These are phyloP conservation scores for Meteorus cinctellus DNA, from an alignment of 2,888 invertebrate species.

Conservation along the genomic window DNA sequence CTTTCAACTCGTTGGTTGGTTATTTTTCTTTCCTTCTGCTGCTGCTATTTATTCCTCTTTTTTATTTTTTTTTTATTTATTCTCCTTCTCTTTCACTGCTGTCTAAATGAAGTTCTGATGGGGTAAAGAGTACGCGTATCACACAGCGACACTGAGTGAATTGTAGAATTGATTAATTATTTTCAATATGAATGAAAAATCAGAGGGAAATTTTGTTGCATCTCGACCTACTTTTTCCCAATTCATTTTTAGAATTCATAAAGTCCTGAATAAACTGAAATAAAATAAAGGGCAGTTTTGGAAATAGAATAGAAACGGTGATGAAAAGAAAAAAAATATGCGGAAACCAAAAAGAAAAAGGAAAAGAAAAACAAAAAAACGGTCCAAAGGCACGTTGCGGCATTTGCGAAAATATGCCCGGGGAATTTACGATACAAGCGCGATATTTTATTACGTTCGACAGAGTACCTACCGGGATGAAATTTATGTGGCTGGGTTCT, in stretches of 20 bases:
- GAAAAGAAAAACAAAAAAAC: conserved; percentile 38
- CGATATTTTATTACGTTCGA: conserved; percentile 68
- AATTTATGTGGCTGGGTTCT: conserved; percentile 63
- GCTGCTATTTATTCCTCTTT: conserved; percentile 22
- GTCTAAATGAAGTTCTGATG: not conserved
- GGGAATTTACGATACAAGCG: conserved; percentile 66
- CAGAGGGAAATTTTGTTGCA: no score
- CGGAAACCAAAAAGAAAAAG: conserved; percentile 21
- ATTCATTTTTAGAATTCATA: no score
- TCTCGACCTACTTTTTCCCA: no score
- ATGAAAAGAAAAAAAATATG: conserved; percentile 21
- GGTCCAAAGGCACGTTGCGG: conserved; percentile 54
- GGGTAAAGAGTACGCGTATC: not conserved
- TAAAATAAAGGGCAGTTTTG: not conserved
- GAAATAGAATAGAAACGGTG: not conserved
- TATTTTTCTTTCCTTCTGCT: conserved; percentile 42
- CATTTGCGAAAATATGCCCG: conserved; percentile 63
- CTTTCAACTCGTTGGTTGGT: conserved; percentile 43
- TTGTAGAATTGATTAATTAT: not conserved
- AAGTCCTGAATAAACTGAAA: not conserved
- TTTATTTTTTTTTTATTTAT: conserved; percentile 39
- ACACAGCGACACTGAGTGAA: conserved; percentile 10
- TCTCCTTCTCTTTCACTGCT: conserved; percentile 35
- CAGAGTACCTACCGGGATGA: conserved; percentile 63
- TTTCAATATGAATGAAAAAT: no score